phyloP scores from a whole-genome alignment of 2,113 vertebrate genomes.

The Antidorcas marsupialis region DNA sequence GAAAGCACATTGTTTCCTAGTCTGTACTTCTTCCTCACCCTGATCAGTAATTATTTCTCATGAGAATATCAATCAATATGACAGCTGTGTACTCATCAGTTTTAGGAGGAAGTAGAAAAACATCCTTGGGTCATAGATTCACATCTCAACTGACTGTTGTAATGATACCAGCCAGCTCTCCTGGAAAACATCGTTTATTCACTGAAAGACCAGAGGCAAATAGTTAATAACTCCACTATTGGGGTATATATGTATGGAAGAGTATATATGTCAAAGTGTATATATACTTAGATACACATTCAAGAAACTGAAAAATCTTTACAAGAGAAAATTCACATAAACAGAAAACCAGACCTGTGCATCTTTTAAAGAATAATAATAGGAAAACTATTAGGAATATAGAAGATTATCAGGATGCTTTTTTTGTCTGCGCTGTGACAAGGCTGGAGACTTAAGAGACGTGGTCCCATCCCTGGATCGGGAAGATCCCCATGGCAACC shows the following conservation, averaged over 20 bases:
- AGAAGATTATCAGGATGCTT: not conserved
- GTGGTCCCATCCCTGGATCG: fast-evolving
- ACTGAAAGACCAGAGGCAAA: not conserved
- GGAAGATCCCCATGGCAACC: not conserved
- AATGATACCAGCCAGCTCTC: not conserved
- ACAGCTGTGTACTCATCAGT: not conserved
- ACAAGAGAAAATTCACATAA: not conserved
- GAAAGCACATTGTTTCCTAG: not conserved
- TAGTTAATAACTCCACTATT: not conserved
- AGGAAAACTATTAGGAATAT: not conserved
- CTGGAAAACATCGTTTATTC: not conserved
- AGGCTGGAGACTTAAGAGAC: not conserved
- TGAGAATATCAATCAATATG: not conserved
- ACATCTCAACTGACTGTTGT: not conserved
- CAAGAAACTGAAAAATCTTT: not conserved
- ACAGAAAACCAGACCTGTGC: not conserved
- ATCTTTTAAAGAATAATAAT: not conserved
- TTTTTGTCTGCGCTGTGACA: not conserved
- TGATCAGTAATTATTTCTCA: not conserved
- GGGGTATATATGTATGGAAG: not conserved
- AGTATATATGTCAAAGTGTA: not conserved
- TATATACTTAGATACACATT: not conserved
- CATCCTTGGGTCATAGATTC: not conserved
- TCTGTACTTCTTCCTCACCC: not conserved
- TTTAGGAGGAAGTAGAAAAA: not conserved